Conservation (phyloP, 2,888 invertebrate genomes). For the Congeria kusceri region DNA sequence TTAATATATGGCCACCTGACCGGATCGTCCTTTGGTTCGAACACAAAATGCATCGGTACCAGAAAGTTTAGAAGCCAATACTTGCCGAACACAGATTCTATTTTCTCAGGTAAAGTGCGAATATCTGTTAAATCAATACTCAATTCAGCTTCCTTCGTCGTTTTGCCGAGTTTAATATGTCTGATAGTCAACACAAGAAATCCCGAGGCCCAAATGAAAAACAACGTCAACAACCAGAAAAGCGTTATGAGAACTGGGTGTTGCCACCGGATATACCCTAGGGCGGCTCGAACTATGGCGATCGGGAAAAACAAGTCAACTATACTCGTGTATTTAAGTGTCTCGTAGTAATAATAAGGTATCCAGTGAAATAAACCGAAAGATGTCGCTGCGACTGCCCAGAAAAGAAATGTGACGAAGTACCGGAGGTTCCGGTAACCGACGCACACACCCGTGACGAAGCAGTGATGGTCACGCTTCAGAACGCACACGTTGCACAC, state of each 20-base stretch:
- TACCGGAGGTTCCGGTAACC: constrained; percentile 82
- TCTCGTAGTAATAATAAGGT: constrained; percentile 31
- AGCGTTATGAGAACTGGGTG: constrained; percentile 65
- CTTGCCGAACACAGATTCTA: constrained; percentile 76
- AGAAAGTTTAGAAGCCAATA: constrained; percentile 78
- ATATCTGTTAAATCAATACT: constrained; percentile 73
- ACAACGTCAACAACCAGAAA: constrained; percentile 72
- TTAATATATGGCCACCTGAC: constrained; percentile 71
- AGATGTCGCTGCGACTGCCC: constrained; percentile 68
- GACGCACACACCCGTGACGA: constrained; percentile 81
- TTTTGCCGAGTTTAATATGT: constrained; percentile 71
- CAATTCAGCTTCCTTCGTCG: constrained; percentile 78
- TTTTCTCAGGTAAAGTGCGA: constrained; percentile 59
- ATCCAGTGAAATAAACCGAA: constrained; percentile 70
- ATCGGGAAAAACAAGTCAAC: constrained; percentile 76
- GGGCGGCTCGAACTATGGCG: constrained; percentile 66
- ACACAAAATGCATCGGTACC: constrained; percentile 75
- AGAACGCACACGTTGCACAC: constrained; percentile 81
- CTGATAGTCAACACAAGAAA: constrained; percentile 69
- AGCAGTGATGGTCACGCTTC: constrained; percentile 84
- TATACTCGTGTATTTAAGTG: constrained; percentile 57
- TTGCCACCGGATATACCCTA: constrained; percentile 64
- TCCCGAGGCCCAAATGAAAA: constrained; percentile 65
- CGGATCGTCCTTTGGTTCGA: constrained; percentile 75
- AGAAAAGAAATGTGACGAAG: constrained; percentile 80